These are phyloP conservation scores for Steatocranus sp. DNA, from an alignment of 2,797 vertebrate genomes.

Conservation along the genomic window DNA sequence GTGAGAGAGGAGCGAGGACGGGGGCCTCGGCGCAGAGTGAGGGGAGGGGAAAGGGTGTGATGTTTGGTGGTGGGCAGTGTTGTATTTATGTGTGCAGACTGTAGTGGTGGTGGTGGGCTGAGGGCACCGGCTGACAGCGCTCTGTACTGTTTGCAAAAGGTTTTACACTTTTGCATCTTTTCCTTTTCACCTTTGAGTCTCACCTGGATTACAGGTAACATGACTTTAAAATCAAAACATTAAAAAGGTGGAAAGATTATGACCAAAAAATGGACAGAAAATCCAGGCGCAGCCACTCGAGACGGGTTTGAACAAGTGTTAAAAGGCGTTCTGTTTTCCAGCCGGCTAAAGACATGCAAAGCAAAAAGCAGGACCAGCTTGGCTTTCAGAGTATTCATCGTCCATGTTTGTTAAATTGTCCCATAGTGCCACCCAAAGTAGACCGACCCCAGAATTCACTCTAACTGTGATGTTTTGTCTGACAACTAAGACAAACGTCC, in stretches of 20 bases:
- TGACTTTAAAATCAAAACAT: background rate
- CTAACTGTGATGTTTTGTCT: background rate
- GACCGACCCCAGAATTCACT: background rate
- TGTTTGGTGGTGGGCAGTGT: slow-evolving; percentile 56
- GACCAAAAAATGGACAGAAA: background rate
- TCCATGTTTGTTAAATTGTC: background rate
- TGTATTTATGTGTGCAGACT: slow-evolving; percentile 42
- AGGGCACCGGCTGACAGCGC: slow-evolving; percentile 54
- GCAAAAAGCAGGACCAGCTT: background rate
- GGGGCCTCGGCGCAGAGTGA: slow-evolving; percentile 30
- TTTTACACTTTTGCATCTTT: background rate
- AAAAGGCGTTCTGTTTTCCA: background rate
- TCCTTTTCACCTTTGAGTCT: background rate
- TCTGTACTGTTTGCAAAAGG: slow-evolving; percentile 32
- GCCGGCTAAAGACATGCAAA: background rate
- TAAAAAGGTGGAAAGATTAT: background rate
- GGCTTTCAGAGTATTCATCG: background rate
- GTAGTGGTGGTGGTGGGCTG: slow-evolving; percentile 20
- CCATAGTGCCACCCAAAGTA: background rate
- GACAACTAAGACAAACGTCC: background rate
- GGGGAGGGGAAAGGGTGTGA: slow-evolving; percentile 51
- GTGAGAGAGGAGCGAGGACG: slow-evolving; percentile 83
- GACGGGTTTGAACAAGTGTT: background rate
- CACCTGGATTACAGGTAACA: background rate
- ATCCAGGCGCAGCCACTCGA: background rate